These are phyloP conservation scores for Leptopilina drosophilae DNA, from an alignment of 2,888 invertebrate species.

Conservation along the genomic window DNA sequence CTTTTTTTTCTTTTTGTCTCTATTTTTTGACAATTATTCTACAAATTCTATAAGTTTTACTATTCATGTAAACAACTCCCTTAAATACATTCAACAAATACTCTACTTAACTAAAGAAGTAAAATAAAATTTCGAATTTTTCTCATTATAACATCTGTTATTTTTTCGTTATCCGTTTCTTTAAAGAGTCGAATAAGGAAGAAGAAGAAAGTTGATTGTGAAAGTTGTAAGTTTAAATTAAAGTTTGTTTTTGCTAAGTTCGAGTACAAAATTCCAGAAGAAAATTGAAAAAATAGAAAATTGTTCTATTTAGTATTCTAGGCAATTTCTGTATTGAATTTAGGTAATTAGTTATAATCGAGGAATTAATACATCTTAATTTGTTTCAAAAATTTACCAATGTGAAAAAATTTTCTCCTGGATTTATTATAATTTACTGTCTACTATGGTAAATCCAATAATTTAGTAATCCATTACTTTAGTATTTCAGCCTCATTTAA, in stretches of 20 bases:
- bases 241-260: slow-evolving; percentile 52
- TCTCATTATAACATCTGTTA: background rate
- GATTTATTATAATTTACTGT: too few relatives aligned
- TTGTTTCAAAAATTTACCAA: too few relatives aligned
- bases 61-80: background rate
- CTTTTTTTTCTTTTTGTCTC: background rate
- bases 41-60: background rate
- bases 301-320: background rate
- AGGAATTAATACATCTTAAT: too few relatives aligned
- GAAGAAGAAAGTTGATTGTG: slow-evolving; percentile 57
- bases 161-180: slow-evolving; percentile 49
- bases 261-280: background rate
- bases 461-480: too few relatives aligned
- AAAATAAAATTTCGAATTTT: background rate
- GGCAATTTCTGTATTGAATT: too few relatives aligned
- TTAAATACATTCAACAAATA: background rate
- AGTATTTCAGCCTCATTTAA: too few relatives aligned
- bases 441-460: too few relatives aligned
- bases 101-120: background rate
- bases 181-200: slow-evolving; percentile 65
- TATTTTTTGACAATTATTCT: slow-evolving; percentile 12
- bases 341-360: too few relatives aligned
- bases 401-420: too few relatives aligned
- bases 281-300: background rate
- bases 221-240: slow-evolving; percentile 66